phyloP scores from a whole-genome alignment of 2,113 vertebrate genomes.

The Gorilla gorilla region DNA sequence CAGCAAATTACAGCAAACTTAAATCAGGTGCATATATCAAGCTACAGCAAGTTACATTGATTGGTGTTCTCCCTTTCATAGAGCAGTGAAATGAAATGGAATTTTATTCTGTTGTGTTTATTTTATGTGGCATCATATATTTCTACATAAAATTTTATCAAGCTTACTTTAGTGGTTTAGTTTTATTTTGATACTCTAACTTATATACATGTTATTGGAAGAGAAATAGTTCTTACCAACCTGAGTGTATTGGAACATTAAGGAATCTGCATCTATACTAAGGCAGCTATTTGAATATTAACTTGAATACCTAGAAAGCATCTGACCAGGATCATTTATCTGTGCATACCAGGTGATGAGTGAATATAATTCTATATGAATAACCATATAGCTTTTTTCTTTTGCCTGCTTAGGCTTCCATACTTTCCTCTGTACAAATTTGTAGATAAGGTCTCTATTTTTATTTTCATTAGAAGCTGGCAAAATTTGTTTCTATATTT shows the following conservation, averaged over 20 bases:
- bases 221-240: constrained; percentile 31
- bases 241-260: background rate
- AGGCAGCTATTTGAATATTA: background rate
- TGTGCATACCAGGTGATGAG: background rate
- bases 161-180: constrained; percentile 58
- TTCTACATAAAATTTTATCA: constrained; percentile 76
- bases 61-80: background rate
- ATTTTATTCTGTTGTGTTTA: constrained; percentile 69
- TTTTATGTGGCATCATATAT: constrained; percentile 66
- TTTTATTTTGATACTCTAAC: constrained; percentile 61
- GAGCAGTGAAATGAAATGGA: constrained; percentile 58
- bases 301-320: background rate
- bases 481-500: background rate
- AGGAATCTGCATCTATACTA: constrained; percentile 6
- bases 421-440: background rate
- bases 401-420: background rate
- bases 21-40: background rate
- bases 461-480: background rate
- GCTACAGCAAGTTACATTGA: background rate
- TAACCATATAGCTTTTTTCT: background rate
- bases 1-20: background rate
- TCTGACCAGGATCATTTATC: background rate
- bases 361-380: background rate
- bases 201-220: constrained; percentile 37
- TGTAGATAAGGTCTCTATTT: background rate